These are phyloP conservation scores for Erannis defoliaria DNA, from an alignment of 2,888 invertebrate genomes.

Conservation along the genomic window DNA sequence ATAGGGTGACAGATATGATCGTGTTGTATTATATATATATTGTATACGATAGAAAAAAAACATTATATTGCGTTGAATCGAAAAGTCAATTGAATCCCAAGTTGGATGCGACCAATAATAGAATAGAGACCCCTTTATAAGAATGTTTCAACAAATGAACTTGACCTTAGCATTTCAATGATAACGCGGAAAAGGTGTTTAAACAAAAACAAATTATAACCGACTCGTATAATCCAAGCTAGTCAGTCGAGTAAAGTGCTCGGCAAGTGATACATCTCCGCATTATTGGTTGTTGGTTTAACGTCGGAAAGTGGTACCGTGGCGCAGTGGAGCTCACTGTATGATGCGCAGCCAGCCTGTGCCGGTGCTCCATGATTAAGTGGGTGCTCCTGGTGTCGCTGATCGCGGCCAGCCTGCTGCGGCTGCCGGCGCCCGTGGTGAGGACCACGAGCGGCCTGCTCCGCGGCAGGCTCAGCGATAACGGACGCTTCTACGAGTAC, in stretches of 20 bases:
- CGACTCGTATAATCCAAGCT: not conserved
- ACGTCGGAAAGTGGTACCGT: not conserved
- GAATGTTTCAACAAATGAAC: no score
- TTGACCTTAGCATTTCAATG: no score
- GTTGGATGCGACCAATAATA: no score
- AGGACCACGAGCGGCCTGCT: conserved; percentile 64
- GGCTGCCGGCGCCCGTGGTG: conserved; percentile 72
- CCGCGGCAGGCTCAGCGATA: conserved; percentile 68
- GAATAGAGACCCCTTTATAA: no score
- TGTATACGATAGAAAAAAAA: no score
- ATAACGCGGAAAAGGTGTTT: not conserved
- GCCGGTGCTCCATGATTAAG: conserved; percentile 59
- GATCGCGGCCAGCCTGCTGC: conserved; percentile 68
- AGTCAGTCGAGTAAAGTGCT: not conserved
- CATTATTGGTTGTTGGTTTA: not conserved
- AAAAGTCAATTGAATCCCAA: no score
- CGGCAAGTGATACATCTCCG: not conserved
- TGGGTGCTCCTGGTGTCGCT: conserved; percentile 70
- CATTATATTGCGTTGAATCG: no score
- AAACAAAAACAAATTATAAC: not conserved
- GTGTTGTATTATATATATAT: no score
- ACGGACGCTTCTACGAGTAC: conserved; percentile 71
- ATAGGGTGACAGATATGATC: no score
- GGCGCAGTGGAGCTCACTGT: not conserved
- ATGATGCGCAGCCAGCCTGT: conserved; percentile 10